Conservation (phyloP, 2,888 invertebrate species). For the Stegophylla sp. region DNA sequence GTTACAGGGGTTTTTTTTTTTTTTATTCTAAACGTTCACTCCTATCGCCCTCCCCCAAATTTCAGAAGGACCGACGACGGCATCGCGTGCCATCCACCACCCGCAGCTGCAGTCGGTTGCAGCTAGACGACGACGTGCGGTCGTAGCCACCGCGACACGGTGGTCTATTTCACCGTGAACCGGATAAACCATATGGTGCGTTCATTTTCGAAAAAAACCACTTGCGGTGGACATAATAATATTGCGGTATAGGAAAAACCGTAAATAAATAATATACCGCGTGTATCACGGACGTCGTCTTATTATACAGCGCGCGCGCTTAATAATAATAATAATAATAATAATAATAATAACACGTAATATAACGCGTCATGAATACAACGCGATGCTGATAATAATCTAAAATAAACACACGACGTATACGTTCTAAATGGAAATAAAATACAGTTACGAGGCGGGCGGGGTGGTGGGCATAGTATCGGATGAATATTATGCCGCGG, state of each 20-base stretch:
- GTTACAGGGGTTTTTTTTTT: no score
- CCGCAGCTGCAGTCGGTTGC: not conserved
- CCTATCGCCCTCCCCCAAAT: constrained; percentile 7
- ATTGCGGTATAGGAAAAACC: not conserved
- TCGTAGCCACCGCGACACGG: constrained; percentile 8
- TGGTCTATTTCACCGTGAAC: constrained; percentile 39
- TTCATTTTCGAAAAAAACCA: not conserved
- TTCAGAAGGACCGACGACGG: constrained; percentile 25
- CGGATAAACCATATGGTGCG: constrained; percentile 45
- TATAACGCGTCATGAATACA: not conserved
- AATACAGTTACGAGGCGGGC: not conserved
- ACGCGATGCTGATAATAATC: no score
- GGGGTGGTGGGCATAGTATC: no score
- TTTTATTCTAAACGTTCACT: no score
- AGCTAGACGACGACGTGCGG: no score
- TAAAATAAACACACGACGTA: no score
- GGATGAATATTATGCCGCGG: no score
- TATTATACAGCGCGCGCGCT: not conserved
- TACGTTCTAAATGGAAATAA: not conserved
- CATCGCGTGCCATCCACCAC: not conserved
- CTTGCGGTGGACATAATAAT: not conserved
- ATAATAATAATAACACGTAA: not conserved
- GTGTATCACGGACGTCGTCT: not conserved
- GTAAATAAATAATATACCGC: constrained; percentile 2
- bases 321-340: not conserved